These are phyloP conservation scores for Campylomormyrus numenius DNA, from an alignment of 2,113 vertebrate genomes.

Conservation along the genomic window DNA sequence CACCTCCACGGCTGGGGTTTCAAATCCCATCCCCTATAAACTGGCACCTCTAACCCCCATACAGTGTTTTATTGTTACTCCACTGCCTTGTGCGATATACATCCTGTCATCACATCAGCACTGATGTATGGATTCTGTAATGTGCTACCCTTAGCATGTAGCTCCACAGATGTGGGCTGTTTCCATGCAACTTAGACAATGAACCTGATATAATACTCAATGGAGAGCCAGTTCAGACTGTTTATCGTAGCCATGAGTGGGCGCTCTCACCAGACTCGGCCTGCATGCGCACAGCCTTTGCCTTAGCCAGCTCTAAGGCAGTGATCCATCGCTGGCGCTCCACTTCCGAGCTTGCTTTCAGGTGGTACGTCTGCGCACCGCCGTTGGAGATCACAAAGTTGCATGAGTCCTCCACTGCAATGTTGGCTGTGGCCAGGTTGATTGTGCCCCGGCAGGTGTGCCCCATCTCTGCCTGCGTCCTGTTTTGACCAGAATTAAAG, in stretches of 20 bases:
- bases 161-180: not conserved
- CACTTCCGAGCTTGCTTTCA: slow-evolving; percentile 90
- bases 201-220: not conserved
- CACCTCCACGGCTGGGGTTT: not conserved
- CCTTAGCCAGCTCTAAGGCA: slow-evolving; percentile 86
- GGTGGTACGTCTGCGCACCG: slow-evolving; percentile 89
- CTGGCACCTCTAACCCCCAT: not conserved
- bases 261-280: slow-evolving; percentile 77
- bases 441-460: slow-evolving; percentile 95
- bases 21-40: not conserved
- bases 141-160: not conserved
- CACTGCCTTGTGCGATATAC: not conserved
- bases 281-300: slow-evolving; percentile 86
- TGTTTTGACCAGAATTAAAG: slow-evolving; percentile 32
- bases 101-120: not conserved
- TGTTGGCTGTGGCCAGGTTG: slow-evolving; percentile 93
- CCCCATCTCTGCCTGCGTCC: slow-evolving; percentile 93
- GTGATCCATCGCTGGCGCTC: slow-evolving; percentile 96
- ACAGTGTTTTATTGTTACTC: not conserved
- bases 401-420: slow-evolving; percentile 89
- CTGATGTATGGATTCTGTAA: not conserved
- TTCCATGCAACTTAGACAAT: not conserved
- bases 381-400: slow-evolving; percentile 97
- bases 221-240: not conserved
- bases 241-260: not conserved